Base-by-base conservation (phyloP, 2,888 invertebrate species). In the Caenorhabditis zanzibari region DNA sequence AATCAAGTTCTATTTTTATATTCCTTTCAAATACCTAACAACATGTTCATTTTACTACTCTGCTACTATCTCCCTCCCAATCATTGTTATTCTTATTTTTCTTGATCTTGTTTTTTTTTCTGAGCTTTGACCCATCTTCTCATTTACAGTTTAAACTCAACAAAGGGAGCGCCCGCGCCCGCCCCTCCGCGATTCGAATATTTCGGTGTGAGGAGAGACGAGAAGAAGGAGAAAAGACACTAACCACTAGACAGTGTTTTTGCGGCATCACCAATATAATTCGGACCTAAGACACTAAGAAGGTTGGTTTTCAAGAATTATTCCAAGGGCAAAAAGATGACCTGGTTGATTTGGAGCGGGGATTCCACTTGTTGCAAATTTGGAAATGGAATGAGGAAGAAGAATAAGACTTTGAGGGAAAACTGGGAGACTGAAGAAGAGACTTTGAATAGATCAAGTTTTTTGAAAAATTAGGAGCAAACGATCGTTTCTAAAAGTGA, bases 131-230 rank as follows among this genome's bases (percentile, higher is more conserved):
- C 66, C 75, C 41, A 71, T 44, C 26, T 28, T 22, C 16, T 26
- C 22, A 26, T 19, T 77, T 77, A 35, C 77, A 77, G 77, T 69
- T 76, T 61, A 52, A 10, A 63, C 77, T 77, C 77, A 77, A 77
- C 69, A 71, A 77, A 71, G 77, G 77, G 77, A 77, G 77, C 69
- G 38, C 10, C 59, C 63, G 28, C 54, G 28, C 32, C 68, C 63
- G 38, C 77, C 69, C 77, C 77, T 77, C 69, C 71, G 68, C 77
- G 69, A 77, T 68, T 74, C 74, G 41, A 74, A 74, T 66, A 66
- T 58, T 71, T 75, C 24, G 41, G 41, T 44, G 44, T 32, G 58
- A 32, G 44, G 26, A 44, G 44, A 28, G 28, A 38, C 2, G 12
- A 38, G 26, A 44, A 38, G 26, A n/a, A 38, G 10, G 12, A 38